Evolutionary conservation across 2,888 invertebrate species (phyloP).

Genomic region (Deilephila elpenor): DNA sequence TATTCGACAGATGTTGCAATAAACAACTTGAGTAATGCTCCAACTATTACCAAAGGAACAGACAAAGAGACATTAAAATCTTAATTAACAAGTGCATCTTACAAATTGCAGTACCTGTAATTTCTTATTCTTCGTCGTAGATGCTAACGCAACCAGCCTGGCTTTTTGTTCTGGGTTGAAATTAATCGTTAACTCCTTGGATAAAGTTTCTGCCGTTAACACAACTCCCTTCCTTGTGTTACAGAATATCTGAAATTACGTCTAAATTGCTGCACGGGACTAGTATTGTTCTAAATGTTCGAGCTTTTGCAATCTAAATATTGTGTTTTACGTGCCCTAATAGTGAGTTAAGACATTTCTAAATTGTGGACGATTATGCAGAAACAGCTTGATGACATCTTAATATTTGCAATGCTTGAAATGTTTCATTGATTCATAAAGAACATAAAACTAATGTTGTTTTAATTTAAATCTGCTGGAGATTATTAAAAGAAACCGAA

Average conservation of each 20-base stretch:
- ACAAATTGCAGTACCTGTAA: slow-evolving; percentile 66
- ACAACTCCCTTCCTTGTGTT: slow-evolving; percentile 90
- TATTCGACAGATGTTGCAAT: not conserved
- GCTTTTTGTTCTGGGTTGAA: slow-evolving; percentile 82
- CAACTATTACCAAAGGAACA: slow-evolving; percentile 5
- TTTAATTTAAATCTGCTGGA: no score
- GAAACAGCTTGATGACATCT: not conserved
- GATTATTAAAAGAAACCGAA: no score
- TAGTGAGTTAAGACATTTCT: not conserved
- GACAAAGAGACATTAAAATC: slow-evolving; percentile 35
- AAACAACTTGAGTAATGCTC: not conserved
- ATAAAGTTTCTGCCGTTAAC: slow-evolving; percentile 87
- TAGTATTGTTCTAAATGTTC: not conserved
- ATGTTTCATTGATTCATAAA: not conserved
- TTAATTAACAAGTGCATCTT: slow-evolving; percentile 28
- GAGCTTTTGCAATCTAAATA: not conserved
- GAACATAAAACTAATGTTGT: no score
- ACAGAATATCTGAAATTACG: slow-evolving; percentile 87
- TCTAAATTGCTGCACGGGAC: slow-evolving; percentile 28
- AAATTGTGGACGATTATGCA: not conserved
- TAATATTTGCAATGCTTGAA: not conserved
- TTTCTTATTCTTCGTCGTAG: slow-evolving; percentile 74
- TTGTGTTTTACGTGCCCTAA: not conserved
- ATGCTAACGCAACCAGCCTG: slow-evolving; percentile 77
- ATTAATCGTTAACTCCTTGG: slow-evolving; percentile 84